Conservation (phyloP, 2,888 invertebrate genomes). For the Ophonus ardosiacus region DNA sequence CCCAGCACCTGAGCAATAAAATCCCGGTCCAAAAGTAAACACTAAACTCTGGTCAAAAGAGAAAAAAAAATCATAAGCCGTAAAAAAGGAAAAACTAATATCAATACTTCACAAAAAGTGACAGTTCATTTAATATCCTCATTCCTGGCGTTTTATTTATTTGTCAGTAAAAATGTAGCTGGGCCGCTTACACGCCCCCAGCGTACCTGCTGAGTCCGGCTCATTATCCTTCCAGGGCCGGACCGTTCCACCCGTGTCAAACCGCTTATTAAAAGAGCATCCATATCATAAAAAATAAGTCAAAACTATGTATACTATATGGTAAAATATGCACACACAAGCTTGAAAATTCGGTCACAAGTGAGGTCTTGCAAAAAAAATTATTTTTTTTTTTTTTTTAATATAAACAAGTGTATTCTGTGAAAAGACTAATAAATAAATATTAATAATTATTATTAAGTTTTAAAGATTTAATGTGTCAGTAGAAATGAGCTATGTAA, state of each 20-base stretch:
- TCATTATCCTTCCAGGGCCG: constrained; percentile 51
- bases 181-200: constrained; percentile 53
- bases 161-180: constrained; percentile 56
- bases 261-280: constrained; percentile 58
- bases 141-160: constrained; percentile 62
- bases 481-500: too few species aligned
- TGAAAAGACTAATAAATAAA: too few species aligned
- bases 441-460: too few species aligned
- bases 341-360: too few species aligned
- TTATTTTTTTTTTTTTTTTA: too few species aligned
- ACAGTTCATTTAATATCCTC: constrained; percentile 63
- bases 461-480: too few species aligned
- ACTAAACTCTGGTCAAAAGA: not conserved
- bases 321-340: too few species aligned
- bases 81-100: constrained; percentile 55
- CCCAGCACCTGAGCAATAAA: constrained; percentile 27
- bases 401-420: too few species aligned
- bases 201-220: constrained; percentile 50
- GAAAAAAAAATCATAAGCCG: constrained; percentile 8
- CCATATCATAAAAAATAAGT: not conserved
- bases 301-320: too few species aligned
- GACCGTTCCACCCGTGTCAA: constrained; percentile 55
- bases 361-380: too few species aligned
- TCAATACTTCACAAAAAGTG: constrained; percentile 56
- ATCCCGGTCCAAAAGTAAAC: constrained; percentile 25